Evolutionary conservation across 2,797 vertebrate genomes (phyloP), one percentile per base, ranked within the genome.

Genomic region (Microctenopoma steveboyesi): DNA sequence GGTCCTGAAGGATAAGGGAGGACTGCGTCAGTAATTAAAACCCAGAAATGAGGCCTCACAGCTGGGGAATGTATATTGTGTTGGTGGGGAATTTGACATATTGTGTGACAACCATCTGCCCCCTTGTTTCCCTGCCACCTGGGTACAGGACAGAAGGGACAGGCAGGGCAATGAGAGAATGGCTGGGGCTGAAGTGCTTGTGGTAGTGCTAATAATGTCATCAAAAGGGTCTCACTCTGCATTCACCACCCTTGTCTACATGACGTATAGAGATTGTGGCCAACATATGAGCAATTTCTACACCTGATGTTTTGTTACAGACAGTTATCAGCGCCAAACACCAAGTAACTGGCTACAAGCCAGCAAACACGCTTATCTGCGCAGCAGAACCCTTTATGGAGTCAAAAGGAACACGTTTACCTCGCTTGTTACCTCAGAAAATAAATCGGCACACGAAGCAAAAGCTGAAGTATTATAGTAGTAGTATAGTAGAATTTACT

Each of bases 1-100:
- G 98, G 97, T 67, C 95, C 98, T 99, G 79, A 30, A 80, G 82
- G 74, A 68, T 69, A 79, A 56, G 55, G 30, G 58, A 71, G 64
- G 72, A 67, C 49, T 45, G 18, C 77, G 72, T 88, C 72, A 86
- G 79, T 87, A 84, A 89, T 89, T 88, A 88, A 37, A 88, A 67
- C 55, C 64, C 59, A 76, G 72, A 73, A 86, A 84, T 65, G 58
- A 84, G 71, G 72, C 64, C 42, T 68, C 76, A 50, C 86, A 91
- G 89, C 86, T 88, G 88, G 40, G 49, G 62, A 47, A 71, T 48
- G 54, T 66, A 70, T 78, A 78, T 68, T 62, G 70, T 78, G 69
- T 74, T 70, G 54, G 69, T 69, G 80, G 78, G 76, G 79, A 69
- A 67, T 76, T 55, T 72, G 87, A 86, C 73, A 80, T 74, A 55